Conservation (phyloP, 2,888 invertebrate species). For the Pocota personata region DNA sequence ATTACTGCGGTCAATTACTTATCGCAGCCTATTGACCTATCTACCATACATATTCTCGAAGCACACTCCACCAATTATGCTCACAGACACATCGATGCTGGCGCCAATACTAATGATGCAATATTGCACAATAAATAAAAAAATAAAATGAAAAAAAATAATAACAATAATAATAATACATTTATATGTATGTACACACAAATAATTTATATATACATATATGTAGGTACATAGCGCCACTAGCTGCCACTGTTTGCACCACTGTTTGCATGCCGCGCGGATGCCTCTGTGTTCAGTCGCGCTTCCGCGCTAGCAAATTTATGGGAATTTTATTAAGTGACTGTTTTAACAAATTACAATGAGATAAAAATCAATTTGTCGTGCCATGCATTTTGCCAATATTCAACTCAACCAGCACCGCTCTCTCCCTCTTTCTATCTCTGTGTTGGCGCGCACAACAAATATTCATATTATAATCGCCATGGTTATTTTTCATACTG, state of each 20-base stretch:
- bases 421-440: background rate
- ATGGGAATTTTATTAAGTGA: constrained; percentile 76
- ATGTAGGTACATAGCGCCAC: constrained; percentile 43
- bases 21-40: constrained; percentile 61
- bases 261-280: constrained; percentile 52
- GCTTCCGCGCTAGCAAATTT: constrained; percentile 74
- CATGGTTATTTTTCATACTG: constrained; percentile 68
- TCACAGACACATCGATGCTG: constrained; percentile 28
- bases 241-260: constrained; percentile 57
- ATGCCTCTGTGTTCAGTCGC: constrained; percentile 52
- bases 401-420: constrained; percentile 58
- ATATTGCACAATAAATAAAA: constrained; percentile 40
- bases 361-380: constrained; percentile 74
- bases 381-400: constrained; percentile 73
- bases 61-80: constrained; percentile 29
- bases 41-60: constrained; percentile 28
- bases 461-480: constrained; percentile 66
- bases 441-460: constrained; percentile 43
- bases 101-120: constrained; percentile 60
- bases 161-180: background rate
- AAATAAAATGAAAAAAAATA: constrained; percentile 5
- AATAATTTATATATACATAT: background rate
- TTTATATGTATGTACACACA: background rate
- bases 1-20: constrained; percentile 59
- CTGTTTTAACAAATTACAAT: constrained; percentile 75